Evolutionary conservation across 2,888 invertebrate genomes (phyloP).

Genomic region (Troides helena): DNA sequence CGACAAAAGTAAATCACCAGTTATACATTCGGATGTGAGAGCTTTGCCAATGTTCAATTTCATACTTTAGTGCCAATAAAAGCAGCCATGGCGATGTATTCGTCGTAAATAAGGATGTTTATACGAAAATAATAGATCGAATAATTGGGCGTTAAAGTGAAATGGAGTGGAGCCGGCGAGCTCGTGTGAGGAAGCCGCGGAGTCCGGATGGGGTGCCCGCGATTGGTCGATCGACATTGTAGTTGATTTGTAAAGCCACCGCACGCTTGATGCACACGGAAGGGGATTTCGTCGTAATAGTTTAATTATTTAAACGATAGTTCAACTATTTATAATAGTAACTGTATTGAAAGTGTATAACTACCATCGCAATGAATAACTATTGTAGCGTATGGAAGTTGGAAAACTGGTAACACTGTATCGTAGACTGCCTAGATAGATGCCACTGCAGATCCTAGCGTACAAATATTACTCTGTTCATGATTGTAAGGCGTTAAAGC

Average conservation of each 20-base stretch:
- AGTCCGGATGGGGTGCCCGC: constrained; percentile 32
- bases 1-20: constrained; percentile 68
- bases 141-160: constrained; percentile 69
- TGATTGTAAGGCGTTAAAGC: too few species aligned
- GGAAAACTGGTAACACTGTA: too few species aligned
- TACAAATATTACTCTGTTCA: too few species aligned
- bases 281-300: constrained; percentile 4
- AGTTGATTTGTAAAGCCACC: constrained; percentile 41
- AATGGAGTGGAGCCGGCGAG: constrained; percentile 48
- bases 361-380: too few species aligned
- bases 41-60: constrained; percentile 73
- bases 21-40: constrained; percentile 69
- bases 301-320: too few species aligned
- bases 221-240: constrained; percentile 58
- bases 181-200: constrained; percentile 36
- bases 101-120: constrained; percentile 68
- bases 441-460: too few species aligned
- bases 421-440: too few species aligned
- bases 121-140: constrained; percentile 67
- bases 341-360: too few species aligned
- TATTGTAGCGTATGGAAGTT: too few species aligned
- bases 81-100: constrained; percentile 52
- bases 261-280: constrained; percentile 36
- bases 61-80: constrained; percentile 75
- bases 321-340: too few species aligned